Conservation (phyloP, 2,888 invertebrate genomes). For the Syritta pipiens region DNA sequence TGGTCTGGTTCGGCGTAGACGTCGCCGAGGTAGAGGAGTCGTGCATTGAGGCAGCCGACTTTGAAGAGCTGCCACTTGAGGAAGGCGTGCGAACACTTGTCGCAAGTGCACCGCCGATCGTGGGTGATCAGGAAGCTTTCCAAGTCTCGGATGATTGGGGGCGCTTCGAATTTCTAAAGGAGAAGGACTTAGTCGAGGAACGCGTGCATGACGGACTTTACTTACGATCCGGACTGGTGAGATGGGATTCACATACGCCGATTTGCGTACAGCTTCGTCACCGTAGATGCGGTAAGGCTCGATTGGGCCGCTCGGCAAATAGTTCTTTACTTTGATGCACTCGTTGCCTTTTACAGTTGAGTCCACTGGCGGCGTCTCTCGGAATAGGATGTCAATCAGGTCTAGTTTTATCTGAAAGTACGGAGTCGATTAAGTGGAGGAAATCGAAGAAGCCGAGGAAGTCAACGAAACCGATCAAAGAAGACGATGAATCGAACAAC, state of each 20-base stretch:
- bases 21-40: slow-evolving; percentile 73
- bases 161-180: slow-evolving; percentile 30
- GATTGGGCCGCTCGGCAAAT: background rate
- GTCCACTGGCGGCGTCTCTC: slow-evolving; percentile 23
- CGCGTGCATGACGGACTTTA: background rate
- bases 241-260: slow-evolving; percentile 63
- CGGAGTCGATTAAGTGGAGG: no score
- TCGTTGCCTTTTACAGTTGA: background rate
- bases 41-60: slow-evolving; percentile 75
- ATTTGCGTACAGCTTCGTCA: slow-evolving; percentile 73
- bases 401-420: slow-evolving; percentile 56
- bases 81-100: slow-evolving; percentile 56
- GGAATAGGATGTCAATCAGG: slow-evolving; percentile 72
- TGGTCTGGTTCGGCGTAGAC: slow-evolving; percentile 72
- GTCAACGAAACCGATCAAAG: no score
- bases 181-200: background rate
- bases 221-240: slow-evolving; percentile 71
- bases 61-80: slow-evolving; percentile 73
- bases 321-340: background rate
- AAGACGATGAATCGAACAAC: no score
- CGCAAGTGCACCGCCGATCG: slow-evolving; percentile 44
- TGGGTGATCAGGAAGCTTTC: slow-evolving; percentile 53
- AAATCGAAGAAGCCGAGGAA: no score
- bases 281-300: slow-evolving; percentile 56
- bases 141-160: slow-evolving; percentile 11